Conservation (phyloP, 2,113 vertebrate genomes). For the Ochotona curzoniae region DNA sequence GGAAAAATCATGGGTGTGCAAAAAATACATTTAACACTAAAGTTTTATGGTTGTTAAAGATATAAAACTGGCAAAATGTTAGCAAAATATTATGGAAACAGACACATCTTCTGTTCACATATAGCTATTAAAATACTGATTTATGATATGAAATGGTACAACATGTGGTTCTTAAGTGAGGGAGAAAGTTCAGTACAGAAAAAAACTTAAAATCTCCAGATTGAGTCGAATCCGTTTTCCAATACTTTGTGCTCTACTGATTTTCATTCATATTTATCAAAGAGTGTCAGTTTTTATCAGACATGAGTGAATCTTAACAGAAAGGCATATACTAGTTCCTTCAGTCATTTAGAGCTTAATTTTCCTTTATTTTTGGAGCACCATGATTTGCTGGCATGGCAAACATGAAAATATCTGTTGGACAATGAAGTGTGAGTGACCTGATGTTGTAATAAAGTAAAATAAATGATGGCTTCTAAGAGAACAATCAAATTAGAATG, state of each 20-base stretch:
- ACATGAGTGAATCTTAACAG: conserved; percentile 11
- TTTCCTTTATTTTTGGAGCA: neutral
- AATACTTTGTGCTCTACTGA: neutral
- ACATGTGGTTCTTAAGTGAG: neutral
- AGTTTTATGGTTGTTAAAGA: neutral
- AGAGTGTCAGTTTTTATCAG: conserved; percentile 8
- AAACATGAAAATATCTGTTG: conserved; percentile 36
- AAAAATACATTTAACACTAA: conserved; percentile 37
- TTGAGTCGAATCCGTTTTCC: neutral
- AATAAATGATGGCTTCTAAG: neutral
- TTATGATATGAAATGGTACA: neutral
- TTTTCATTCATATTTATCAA: neutral
- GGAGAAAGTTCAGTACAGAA: neutral
- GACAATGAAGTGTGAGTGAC: neutral
- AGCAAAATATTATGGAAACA: neutral
- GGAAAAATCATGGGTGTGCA: neutral
- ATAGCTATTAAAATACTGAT: neutral
- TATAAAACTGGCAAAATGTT: neutral
- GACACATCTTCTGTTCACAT: neutral
- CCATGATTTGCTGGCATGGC: neutral
- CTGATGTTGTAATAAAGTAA: neutral
- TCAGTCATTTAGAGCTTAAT: conserved; percentile 1
- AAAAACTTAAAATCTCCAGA: neutral
- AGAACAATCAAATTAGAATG: conserved; percentile 4
- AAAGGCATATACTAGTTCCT: neutral